phyloP scores from a whole-genome alignment of 1,140 invertebrate genomes.

The Palaemon carinicauda region DNA sequence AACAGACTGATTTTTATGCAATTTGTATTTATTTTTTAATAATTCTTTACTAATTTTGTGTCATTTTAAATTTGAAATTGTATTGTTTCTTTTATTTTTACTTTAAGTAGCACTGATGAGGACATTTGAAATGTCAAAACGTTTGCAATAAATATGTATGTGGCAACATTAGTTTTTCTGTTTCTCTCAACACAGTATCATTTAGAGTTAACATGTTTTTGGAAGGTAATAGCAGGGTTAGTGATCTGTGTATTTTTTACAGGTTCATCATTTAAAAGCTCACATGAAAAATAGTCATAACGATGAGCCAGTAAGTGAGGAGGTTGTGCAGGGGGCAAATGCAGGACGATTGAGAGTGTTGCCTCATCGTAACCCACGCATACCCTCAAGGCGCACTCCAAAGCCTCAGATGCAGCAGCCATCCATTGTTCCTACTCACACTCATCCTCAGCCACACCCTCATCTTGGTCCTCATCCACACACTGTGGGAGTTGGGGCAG shows the following conservation, averaged over 20 bases:
- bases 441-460: conserved; percentile 30
- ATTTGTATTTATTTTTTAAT: too few species aligned
- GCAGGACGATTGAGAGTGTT: conserved; percentile 10
- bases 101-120: too few species aligned
- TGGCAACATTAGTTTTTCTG: too few species aligned
- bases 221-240: not conserved
- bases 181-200: too few species aligned
- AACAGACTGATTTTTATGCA: too few species aligned
- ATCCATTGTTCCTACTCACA: conserved; percentile 10
- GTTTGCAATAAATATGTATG: too few species aligned
- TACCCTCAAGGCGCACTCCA: conserved; percentile 6
- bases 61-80: too few species aligned
- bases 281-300: conserved; percentile 39
- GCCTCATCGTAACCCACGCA: conserved; percentile 27
- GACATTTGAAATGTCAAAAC: too few species aligned
- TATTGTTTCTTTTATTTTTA: too few species aligned
- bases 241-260: not conserved
- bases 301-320: conserved; percentile 24
- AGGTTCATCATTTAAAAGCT: conserved; percentile 52
- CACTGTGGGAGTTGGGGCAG: not conserved
- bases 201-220: not conserved
- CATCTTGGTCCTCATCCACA: conserved; percentile 33
- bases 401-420: conserved; percentile 32
- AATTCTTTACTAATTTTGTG: too few species aligned
- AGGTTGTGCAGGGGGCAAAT: conserved; percentile 16